Evolutionary conservation across 1,140 invertebrate genomes (phyloP).

Genomic region (Centruroides sculpturatus): DNA sequence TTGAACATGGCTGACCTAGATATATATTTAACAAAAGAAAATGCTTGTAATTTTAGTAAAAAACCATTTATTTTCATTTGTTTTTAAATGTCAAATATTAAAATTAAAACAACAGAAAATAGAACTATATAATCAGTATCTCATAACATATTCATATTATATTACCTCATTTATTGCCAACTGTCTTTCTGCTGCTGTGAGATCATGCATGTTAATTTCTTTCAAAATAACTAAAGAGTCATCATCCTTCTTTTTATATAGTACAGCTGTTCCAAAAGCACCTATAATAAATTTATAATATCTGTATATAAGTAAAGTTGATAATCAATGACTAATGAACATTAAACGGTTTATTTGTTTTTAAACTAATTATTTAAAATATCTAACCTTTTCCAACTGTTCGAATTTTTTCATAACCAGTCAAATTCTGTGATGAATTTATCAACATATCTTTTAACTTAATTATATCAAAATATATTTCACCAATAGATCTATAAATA

Average conservation of each 20-base stretch:
- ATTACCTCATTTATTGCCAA: constrained; percentile 58
- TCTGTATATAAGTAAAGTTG: neutral
- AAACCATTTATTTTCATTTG: too few species aligned
- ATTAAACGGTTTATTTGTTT: neutral
- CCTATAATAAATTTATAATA: constrained; percentile 30
- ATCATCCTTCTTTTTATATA: constrained; percentile 49
- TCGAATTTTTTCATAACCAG: constrained; percentile 41
- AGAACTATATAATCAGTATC: too few species aligned
- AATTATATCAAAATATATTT: constrained; percentile 33
- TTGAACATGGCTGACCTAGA: too few species aligned
- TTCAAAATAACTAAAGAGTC: constrained; percentile 54
- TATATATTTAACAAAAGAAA: too few species aligned
- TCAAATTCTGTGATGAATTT: constrained; percentile 8
- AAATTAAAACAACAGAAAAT: too few species aligned
- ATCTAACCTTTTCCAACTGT: constrained; percentile 41
- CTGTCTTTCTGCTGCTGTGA: constrained; percentile 48
- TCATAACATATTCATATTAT: neutral
- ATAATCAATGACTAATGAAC: neutral
- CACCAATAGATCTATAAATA: constrained; percentile 23
- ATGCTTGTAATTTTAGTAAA: too few species aligned
- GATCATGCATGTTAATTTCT: constrained; percentile 55
- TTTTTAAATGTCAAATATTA: too few species aligned
- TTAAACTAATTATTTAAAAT: neutral
- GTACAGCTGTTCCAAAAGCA: constrained; percentile 56
- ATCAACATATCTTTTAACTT: constrained; percentile 24